Evolutionary conservation across 2,113 vertebrate species (phyloP).

Genomic region (Sus scrofa): T2T-Sscrofa CM000817.6:53850001-53850500

Average conservation of each 20-base stretch:
- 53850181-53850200: neutral
- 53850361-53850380: neutral
- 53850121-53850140: neutral
- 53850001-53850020: neutral
- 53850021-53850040: neutral
- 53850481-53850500: neutral
- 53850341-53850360: fast-evolving
- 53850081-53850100: neutral
- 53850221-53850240: neutral
- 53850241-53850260: too few species aligned
- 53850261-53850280: too few species aligned
- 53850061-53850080: neutral
- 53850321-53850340: neutral
- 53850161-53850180: neutral
- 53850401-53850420: neutral
- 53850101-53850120: neutral
- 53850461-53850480: neutral
- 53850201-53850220: neutral
- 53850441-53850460: neutral
- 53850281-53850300: neutral
- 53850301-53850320: neutral
- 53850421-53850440: neutral
- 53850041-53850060: neutral
- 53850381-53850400: too few species aligned
- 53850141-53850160: neutral